Evolutionary conservation across 2,113 vertebrate species (phyloP), one percentile per base, ranked within the genome.

Genomic region (Xiphophorus hellerii): DNA sequence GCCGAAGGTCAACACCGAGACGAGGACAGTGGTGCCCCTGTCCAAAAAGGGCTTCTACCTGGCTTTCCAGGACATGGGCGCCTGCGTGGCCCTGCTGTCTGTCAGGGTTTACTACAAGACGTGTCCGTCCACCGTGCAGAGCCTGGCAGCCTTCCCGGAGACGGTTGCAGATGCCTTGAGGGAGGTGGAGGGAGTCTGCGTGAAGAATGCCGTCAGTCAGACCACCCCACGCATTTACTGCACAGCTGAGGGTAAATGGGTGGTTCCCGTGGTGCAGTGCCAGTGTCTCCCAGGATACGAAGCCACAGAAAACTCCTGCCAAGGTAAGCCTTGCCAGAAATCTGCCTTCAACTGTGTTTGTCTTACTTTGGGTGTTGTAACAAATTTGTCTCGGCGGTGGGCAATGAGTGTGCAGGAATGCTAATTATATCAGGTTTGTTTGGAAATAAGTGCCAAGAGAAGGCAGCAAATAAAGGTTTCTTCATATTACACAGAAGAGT

Each of bases 11-110:
- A 99, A 99, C 27, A 75, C 92, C 0, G 98, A 99, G 92, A 96
- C 94, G 0, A 95, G 93, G 4, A 88, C 92, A 0, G 95, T 99
- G 74, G 96, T 95, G 25, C 93, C 95, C 0, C 95, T 99, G 0
- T 93, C 71, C 0, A 93, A 70, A 30, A 96, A 96, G 5, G 98
- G 98, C 0, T 99, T 99, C 92, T 99, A 99, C 92, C 85, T 99
- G 92, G 98, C 97, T 0, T 99, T 99, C 89, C 98, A 99, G 90
- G 98, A 99, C 77, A 85, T 97, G 5, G 98, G 98, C 0, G 96
- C 96, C 1, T 99, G 98, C 3, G 96, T 98, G 90, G 97, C 97
- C 0, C 82, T 99, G 83, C 92, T 99, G 10, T 97, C 97, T 0
- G 96, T 97, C 9, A 93, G 96, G 0, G 95, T 99, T 14, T 98